Percentiles rank a stretch among this genome's conserved stretches.
Conservation (phyloP, 2,797 vertebrate species). For the Sandelia bainsii region DNA sequence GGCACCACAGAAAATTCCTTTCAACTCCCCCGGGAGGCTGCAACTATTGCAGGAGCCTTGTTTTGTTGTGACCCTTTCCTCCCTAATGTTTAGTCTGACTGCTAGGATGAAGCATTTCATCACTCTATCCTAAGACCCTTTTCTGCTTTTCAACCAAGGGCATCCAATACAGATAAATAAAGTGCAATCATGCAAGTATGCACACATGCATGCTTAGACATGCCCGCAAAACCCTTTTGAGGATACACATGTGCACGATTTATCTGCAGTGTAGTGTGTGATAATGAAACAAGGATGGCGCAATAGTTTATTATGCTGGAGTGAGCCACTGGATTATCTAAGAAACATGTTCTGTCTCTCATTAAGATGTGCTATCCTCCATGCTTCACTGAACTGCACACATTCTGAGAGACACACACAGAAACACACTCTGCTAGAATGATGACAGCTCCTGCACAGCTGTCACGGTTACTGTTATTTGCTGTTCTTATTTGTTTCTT, state of each 20-base stretch:
- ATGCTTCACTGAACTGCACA: constrained; percentile 10
- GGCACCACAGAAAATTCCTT: constrained; percentile 68
- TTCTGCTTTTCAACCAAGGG: constrained; percentile 4
- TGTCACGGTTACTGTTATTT: constrained; percentile 29
- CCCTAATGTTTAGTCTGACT: constrained; percentile 62
- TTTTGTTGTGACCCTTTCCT: constrained; percentile 63
- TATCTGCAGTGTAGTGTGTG: neutral
- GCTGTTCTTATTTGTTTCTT: constrained; percentile 19
- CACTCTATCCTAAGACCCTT: constrained; percentile 25
- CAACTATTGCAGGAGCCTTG: constrained; percentile 49
- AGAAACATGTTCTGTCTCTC: constrained; percentile 26
- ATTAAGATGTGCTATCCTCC: constrained; percentile 6
- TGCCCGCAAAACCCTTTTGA: neutral
- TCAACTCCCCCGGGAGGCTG: constrained; percentile 56
- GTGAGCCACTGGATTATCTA: constrained; percentile 1
- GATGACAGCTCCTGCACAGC: constrained; percentile 42
- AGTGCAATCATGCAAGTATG: constrained; percentile 21
- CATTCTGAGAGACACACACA: constrained; percentile 18
- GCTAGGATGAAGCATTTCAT: constrained; percentile 53
- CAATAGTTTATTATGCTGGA: constrained; percentile 17
- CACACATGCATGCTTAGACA: constrained; percentile 21
- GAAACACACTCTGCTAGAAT: constrained; percentile 14
- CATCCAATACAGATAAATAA: constrained; percentile 19
- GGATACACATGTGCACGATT: neutral
- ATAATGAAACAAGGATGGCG: neutral